Conservation (phyloP, 2,888 invertebrate species). For the Dynastes maya region DNA sequence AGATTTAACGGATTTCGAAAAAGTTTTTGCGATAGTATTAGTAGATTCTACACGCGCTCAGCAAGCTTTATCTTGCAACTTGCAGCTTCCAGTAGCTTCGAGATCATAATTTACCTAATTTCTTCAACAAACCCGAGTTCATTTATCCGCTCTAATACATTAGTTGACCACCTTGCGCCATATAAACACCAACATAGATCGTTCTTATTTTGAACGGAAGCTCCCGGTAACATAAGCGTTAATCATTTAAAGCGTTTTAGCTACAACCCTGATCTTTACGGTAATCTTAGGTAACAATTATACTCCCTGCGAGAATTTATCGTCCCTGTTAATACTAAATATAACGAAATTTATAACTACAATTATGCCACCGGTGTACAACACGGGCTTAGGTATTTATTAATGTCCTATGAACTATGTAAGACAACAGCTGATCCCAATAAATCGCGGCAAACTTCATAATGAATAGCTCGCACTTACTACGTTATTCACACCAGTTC, state of each 20-base stretch:
- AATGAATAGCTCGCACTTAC: constrained; percentile 27
- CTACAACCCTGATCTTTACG: constrained; percentile 25
- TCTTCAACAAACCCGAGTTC: neutral
- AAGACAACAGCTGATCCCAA: constrained; percentile 46
- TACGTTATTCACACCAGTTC: constrained; percentile 23
- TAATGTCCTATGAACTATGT: constrained; percentile 40
- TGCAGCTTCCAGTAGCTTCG: too few species aligned
- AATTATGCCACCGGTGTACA: constrained; percentile 35
- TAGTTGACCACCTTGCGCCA: constrained; percentile 1
- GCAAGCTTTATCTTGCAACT: too few species aligned
- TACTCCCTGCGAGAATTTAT: constrained; percentile 22
- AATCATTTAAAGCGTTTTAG: constrained; percentile 23
- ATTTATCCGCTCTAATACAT: neutral
- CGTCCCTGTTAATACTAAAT: constrained; percentile 39
- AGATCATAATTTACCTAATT: too few species aligned
- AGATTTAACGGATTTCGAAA: too few species aligned
- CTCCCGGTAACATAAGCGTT: constrained; percentile 13
- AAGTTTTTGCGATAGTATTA: too few species aligned
- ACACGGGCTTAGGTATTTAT: constrained; percentile 38
- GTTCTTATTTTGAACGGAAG: constrained; percentile 11
- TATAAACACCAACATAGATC: constrained; percentile 11
- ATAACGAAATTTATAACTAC: constrained; percentile 35
- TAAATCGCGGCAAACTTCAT: constrained; percentile 33
- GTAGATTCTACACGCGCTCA: too few species aligned
- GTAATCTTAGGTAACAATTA: constrained; percentile 31